These are phyloP conservation scores for Chiloscyllium plagiosum DNA, from an alignment of 2,113 vertebrate species.

Conservation along the genomic window DNA sequence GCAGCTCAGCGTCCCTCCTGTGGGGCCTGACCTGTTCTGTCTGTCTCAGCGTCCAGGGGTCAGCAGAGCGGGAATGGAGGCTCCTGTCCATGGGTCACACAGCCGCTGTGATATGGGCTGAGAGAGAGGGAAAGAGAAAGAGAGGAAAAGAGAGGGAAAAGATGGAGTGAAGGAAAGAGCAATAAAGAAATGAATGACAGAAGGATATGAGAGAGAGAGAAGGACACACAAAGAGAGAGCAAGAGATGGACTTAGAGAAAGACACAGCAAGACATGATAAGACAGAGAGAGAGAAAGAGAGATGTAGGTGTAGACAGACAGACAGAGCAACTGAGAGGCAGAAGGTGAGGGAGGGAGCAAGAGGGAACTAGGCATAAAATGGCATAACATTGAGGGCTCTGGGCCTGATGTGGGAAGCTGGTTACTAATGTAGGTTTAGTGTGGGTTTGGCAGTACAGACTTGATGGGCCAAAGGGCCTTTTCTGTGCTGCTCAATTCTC, in stretches of 20 bases:
- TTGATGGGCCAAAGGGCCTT: too few species aligned
- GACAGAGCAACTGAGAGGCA: not conserved
- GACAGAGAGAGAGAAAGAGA: too few species aligned
- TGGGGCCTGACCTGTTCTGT: not conserved
- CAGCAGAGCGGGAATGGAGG: not conserved
- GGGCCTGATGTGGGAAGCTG: too few species aligned
- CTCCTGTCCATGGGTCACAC: not conserved
- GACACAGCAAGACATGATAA: too few species aligned
- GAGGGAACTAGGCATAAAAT: too few species aligned
- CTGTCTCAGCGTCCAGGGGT: not conserved
- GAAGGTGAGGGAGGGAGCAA: not conserved
- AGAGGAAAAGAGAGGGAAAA: not conserved
- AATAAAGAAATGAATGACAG: not conserved
- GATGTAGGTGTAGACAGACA: not conserved
- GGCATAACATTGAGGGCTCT: too few species aligned
- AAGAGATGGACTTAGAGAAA: not conserved
- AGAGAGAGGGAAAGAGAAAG: not conserved
- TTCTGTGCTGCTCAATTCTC: too few species aligned
- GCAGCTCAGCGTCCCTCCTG: not conserved
- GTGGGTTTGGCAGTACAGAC: too few species aligned
- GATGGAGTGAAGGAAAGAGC: not conserved
- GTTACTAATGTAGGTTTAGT: too few species aligned
- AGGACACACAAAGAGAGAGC: too few species aligned
- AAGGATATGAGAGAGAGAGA: not conserved
- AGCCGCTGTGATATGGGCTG: not conserved